Evolutionary conservation across 23 tunicate species (phyloP).

Genomic region (Clavelina lepadiformis): DNA sequence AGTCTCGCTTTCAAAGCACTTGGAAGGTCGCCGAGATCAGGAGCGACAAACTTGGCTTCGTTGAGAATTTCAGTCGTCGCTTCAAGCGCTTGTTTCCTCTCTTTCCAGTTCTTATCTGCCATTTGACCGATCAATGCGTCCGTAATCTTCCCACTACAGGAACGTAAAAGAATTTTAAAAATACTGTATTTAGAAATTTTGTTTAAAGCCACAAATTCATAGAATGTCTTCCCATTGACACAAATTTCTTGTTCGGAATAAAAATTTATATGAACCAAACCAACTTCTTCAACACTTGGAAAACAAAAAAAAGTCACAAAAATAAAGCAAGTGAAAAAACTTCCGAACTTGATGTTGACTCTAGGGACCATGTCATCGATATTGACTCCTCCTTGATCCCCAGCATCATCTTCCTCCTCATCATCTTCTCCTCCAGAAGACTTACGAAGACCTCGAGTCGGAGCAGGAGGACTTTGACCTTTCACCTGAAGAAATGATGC

Average conservation of each 20-base stretch:
- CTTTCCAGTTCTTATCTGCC: conserved; percentile 86
- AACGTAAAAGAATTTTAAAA: too few relatives aligned
- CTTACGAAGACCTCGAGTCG: conserved; percentile 60
- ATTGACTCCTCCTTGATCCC: conserved; percentile 30
- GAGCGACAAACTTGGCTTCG: conserved; percentile 73
- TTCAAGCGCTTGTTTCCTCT: conserved; percentile 77
- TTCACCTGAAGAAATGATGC: conserved; percentile 67
- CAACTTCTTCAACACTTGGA: too few relatives aligned
- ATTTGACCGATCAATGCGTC: conserved; percentile 53
- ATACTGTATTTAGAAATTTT: too few relatives aligned
- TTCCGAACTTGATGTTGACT: conserved; percentile 61
- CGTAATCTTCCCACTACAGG: conserved; percentile 71
- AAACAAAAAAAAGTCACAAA: too few relatives aligned
- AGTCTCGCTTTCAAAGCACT: conserved; percentile 69
- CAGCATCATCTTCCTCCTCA: conserved; percentile 32
- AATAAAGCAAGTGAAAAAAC: too few relatives aligned
- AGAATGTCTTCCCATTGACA: too few relatives aligned
- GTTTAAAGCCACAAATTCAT: too few relatives aligned
- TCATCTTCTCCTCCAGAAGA: conserved; percentile 1
- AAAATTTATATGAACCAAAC: too few relatives aligned
- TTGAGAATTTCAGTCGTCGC: conserved; percentile 49
- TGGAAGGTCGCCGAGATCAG: conserved; percentile 74
- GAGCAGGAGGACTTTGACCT: conserved; percentile 72
- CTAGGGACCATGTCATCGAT: conserved; percentile 77
- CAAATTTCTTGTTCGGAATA: too few relatives aligned